phyloP scores from a whole-genome alignment of 2,113 vertebrate species.

The Circaetus gallicus region DNA sequence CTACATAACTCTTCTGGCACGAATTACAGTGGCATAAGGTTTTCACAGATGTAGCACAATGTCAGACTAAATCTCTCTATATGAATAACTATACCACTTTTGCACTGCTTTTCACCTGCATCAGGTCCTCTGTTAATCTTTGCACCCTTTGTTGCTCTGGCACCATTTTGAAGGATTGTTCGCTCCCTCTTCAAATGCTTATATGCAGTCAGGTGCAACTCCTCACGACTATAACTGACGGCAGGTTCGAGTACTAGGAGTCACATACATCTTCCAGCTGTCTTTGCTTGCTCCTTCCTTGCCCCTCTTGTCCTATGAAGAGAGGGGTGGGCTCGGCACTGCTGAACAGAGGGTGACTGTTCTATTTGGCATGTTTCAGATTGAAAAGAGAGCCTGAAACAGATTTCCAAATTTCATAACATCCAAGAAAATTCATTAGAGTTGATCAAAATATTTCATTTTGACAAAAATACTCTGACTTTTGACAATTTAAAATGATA shows the following conservation, averaged over 20 bases:
- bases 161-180: not conserved
- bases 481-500: not conserved
- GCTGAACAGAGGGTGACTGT: not conserved
- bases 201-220: not conserved
- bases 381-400: not conserved
- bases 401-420: not conserved
- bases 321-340: not conserved
- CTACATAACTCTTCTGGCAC: not conserved
- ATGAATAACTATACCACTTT: not conserved
- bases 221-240: not conserved
- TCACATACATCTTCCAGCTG: not conserved
- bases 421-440: not conserved
- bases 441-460: not conserved
- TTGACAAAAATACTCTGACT: not conserved
- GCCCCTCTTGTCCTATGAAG: not conserved
- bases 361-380: not conserved
- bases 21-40: not conserved
- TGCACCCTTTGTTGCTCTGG: not conserved
- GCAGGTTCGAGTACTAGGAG: not conserved
- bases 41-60: not conserved
- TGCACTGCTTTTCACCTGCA: not conserved
- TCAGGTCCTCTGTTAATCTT: not conserved
- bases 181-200: not conserved
- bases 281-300: not conserved
- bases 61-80: not conserved